A percentile compares a stretch with the other conserved stretches of the same genome.
Conservation (phyloP, 1,140 invertebrate genomes). For the Drosophila kohkoa region DNA sequence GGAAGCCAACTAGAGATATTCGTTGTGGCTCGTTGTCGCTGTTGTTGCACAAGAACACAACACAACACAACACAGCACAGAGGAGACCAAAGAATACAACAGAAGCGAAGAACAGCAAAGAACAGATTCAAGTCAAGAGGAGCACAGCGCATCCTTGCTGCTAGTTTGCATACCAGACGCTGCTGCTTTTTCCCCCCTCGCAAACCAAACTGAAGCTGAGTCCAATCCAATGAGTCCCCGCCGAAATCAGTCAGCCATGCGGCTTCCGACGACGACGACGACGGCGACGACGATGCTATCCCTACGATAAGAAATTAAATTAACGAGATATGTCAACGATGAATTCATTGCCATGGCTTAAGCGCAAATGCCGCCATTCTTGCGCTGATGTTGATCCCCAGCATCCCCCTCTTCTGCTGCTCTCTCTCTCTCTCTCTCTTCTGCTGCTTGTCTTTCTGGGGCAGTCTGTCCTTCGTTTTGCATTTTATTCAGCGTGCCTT, state of each 20-base stretch:
- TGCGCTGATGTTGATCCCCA: constrained; percentile 38
- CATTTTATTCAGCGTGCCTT: constrained; percentile 68
- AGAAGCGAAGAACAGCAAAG: constrained; percentile 32
- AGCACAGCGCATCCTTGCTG: constrained; percentile 73
- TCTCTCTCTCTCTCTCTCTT: constrained; percentile 10
- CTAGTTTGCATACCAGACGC: constrained; percentile 80
- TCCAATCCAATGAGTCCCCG: constrained; percentile 34
- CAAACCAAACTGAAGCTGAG: background rate
- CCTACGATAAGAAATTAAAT: constrained; percentile 85
- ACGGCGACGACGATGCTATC: constrained; percentile 73
- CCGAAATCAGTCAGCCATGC: constrained; percentile 73
- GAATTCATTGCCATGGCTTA: constrained; percentile 85
- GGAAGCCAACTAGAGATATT: constrained; percentile 31
- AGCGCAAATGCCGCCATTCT: constrained; percentile 85
- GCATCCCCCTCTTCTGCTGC: background rate
- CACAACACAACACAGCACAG: constrained; percentile 16
- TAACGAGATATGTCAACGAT: constrained; percentile 85
- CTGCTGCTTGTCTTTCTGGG: background rate
- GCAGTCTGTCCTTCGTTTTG: constrained; percentile 50
- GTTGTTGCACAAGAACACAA: constrained; percentile 13
- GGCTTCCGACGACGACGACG: constrained; percentile 64
- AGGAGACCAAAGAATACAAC: constrained; percentile 1
- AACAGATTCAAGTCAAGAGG: constrained; percentile 50
- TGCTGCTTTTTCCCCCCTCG: background rate
- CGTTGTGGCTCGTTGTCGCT: constrained; percentile 8